Base-by-base conservation (phyloP, 2,113 vertebrate species). In the Xyliphius kryptos region DNA sequence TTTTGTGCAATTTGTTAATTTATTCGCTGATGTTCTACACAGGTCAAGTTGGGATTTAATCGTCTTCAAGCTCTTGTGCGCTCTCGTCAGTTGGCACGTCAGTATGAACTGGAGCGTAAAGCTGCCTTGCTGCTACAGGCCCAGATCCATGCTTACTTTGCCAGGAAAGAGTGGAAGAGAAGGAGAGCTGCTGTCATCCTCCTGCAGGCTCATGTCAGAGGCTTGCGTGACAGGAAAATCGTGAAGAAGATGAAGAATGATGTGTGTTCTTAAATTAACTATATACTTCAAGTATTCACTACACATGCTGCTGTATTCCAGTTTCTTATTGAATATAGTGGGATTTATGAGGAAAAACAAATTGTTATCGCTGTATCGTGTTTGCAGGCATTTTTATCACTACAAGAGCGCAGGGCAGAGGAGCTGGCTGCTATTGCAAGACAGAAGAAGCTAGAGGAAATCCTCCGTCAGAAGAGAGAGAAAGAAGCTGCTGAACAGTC, bases 41-140 rank as follows among this genome's bases (percentile, higher is more conserved):
- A 98, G 96, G 84, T 88, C 64, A 77, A 91, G 71, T 74, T 90
- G 66, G 95, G 96, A 26, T 93, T 91, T 0, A 81, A 84, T 1
- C 92, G 96, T n/a, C 82, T 99, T 38, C 96, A 94, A 76, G 95
- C 95, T 0, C 81, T 89, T 21, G 79, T 81, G 40, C 89, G 85
- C 9, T 81, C 91, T 51, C 88, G 76, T 9, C 83, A 85, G 56
- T 74, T 96, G 6, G 64, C 76, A 0, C 77, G 73, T 38, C 79
- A 78, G 14, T 95, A 96, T 19, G 80, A 83, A 71, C 80, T 73
- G 67, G 80, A 82, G 47, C 76, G 85, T 0, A 66, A 75, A 22
- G 76, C 32, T 0, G 48, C 85, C 55, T 49, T 90, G 2, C 52
- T 82, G 57, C 75, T 98, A 5, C 94, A 99, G 75, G 81, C 89